A percentile compares a stretch with the other conserved stretches of the same genome.
Evolutionary conservation across 2,797 vertebrate species (phyloP).

Genomic region (Peromyscus attwateri): DNA sequence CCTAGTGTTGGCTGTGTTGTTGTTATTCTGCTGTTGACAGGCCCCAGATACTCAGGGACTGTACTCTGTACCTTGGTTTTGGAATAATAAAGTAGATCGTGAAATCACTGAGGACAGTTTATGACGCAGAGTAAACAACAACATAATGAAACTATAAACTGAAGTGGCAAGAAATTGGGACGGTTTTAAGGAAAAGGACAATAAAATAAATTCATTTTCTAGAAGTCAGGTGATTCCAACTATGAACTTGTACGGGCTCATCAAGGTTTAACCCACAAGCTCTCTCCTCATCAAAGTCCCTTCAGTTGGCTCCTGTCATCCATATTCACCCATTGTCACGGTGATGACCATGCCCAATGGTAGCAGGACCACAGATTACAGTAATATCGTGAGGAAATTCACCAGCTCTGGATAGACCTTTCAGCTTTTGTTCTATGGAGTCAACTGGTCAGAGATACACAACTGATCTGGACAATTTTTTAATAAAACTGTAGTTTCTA

Average conservation of each 20-base stretch:
- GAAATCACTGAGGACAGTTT: not conserved
- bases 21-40: not conserved
- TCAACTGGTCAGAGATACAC: not conserved
- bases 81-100: constrained; percentile 39
- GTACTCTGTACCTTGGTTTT: not conserved
- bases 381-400: not conserved
- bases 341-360: not conserved
- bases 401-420: not conserved
- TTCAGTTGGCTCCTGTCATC: not conserved
- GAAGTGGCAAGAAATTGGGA: not conserved
- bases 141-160: not conserved
- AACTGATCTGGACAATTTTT: constrained; percentile 13
- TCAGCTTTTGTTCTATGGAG: constrained; percentile 32
- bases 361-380: not conserved
- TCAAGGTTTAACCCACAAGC: not conserved
- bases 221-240: constrained; percentile 42
- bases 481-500: constrained; percentile 54
- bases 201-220: constrained; percentile 58
- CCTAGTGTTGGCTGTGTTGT: not conserved
- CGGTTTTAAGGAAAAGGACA: constrained; percentile 16
- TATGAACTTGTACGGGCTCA: fast-evolving
- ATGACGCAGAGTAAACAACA: not conserved
- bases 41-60: not conserved
- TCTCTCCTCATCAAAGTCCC: not conserved
- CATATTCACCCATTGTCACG: not conserved